Percentiles rank a stretch among this genome's conserved stretches.
Conservation (phyloP, 2,113 vertebrate species). For the Scytalopus superciliaris region DNA sequence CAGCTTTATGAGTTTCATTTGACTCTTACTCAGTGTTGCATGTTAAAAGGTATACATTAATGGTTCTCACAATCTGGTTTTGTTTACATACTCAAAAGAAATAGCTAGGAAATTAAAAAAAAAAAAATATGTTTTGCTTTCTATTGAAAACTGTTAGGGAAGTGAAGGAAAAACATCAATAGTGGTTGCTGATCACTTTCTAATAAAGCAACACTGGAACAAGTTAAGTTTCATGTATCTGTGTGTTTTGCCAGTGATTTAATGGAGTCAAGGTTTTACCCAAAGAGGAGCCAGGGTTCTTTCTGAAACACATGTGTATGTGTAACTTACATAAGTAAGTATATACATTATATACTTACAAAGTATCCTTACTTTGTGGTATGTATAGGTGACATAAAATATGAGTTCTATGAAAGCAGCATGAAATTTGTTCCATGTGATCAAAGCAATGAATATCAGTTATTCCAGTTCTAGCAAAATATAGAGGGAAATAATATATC, state of each 20-base stretch:
- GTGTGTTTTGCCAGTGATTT: not conserved
- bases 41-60: not conserved
- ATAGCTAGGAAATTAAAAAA: not conserved
- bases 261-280: not conserved
- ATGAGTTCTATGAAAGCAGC: not conserved
- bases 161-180: not conserved
- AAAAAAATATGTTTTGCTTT: not conserved
- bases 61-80: not conserved
- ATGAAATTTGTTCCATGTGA: not conserved
- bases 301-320: not conserved
- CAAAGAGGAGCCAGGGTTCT: not conserved
- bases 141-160: not conserved
- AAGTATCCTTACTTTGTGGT: not conserved
- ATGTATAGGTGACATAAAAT: not conserved
- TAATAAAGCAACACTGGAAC: not conserved
- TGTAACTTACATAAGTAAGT: not conserved
- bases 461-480: not conserved
- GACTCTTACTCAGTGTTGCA: conserved; percentile 7
- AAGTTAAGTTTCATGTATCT: not conserved
- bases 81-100: not conserved
- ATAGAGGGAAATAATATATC: not conserved
- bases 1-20: conserved; percentile 14
- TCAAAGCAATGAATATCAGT: not conserved
- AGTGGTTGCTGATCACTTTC: not conserved
- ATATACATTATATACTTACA: not conserved